Evolutionary conservation across 2,888 invertebrate species (phyloP), one percentile per base, ranked within the genome.

Genomic region (Lutraria lutraria): DNA sequence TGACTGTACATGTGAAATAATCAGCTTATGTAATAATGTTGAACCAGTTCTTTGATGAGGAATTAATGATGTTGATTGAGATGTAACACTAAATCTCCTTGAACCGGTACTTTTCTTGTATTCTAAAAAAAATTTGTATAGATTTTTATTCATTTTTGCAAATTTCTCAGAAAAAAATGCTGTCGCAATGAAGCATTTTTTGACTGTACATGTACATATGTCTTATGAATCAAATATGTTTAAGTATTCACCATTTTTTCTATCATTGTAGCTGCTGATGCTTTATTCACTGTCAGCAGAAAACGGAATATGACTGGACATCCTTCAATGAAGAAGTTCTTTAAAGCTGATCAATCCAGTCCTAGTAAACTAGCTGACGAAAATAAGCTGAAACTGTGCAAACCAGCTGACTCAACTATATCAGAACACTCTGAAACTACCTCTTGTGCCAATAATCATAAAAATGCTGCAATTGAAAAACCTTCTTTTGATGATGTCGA

Each of bases 251-350:
- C 4, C 43, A 29, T 29, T 16, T 79, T 43, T 79, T 34, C 79
- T 43, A 79, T 79, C 3, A 29, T 86, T 86, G 15, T 53, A 86
- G 86, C 86, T 53, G 81, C 43, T 43, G 86, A 86, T 19, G 81
- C 86, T 16, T 81, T 86, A 53, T 86, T 86, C 25, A 68, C 63
- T 68, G 63, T 68, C 63, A 68, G 25, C 63, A 68, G 63, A 68
- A 68, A 68, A 68, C n/a, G 63, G 25, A 12, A n/a, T 25, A 25
- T 25, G 25, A 10, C 12, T 25, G 25, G 63, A 25, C n/a, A 68
- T 12, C 3, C 25, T 25, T 25, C 63, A 25, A 13, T 25, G n/a
- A 68, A 68, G 63, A 68, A 68, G n/a, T 68, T 25, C 63, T 68
- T 68, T 25, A 68, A 68, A 25, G 63, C 63, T 13, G 63, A 68